phyloP scores from a whole-genome alignment of 2,888 invertebrate species.

The Sarcophaga carnaria region DNA sequence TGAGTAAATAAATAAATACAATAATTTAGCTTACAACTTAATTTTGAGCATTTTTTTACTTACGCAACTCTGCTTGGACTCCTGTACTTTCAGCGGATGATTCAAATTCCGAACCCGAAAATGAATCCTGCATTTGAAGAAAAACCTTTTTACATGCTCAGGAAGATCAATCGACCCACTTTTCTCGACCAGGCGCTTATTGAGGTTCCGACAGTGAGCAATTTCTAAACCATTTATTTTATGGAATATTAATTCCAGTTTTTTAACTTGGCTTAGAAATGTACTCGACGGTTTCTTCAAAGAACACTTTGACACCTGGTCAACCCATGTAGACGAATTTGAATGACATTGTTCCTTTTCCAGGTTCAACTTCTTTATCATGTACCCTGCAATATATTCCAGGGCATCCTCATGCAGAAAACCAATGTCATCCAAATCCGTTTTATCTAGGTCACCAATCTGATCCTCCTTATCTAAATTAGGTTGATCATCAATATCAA shows the following conservation, averaged over 20 bases:
- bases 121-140: constrained; percentile 29
- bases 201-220: neutral
- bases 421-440: neutral
- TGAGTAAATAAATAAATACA: too few relatives aligned
- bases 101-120: constrained; percentile 6
- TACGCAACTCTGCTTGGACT: neutral
- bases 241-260: neutral
- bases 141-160: neutral
- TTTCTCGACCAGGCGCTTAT: neutral
- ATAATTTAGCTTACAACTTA: neutral
- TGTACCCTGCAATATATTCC: neutral
- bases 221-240: neutral
- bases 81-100: neutral
- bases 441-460: neutral
- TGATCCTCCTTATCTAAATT: neutral
- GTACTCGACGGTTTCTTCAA: neutral
- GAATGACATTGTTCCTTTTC: too few relatives aligned
- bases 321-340: too few relatives aligned
- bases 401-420: neutral
- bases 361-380: neutral
- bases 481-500: neutral
- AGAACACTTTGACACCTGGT: neutral
- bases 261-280: neutral
- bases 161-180: neutral
- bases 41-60: neutral